Percentiles rank a stretch among this genome's conserved stretches.
These are phyloP conservation scores for Isoperla grammatica DNA, from an alignment of 2,888 invertebrate genomes.

Conservation along the genomic window DNA sequence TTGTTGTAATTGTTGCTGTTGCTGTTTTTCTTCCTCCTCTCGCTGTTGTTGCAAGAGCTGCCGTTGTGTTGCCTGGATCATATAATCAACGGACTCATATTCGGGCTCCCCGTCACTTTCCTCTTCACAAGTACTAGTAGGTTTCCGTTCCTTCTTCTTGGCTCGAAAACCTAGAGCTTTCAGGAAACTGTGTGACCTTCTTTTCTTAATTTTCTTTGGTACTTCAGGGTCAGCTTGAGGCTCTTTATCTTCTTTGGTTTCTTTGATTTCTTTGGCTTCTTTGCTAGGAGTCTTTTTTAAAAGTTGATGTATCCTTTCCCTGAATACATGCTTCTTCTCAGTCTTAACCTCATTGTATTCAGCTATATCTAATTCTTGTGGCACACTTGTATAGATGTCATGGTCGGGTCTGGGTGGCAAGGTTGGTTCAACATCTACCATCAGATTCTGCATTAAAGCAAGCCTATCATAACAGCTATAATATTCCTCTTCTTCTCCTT, in stretches of 20 bases:
- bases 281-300: not conserved
- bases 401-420: conserved; percentile 24
- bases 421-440: conserved; percentile 21
- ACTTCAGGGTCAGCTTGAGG: conserved; percentile 1
- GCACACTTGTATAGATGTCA: not conserved
- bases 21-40: too few relatives aligned
- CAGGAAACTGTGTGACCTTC: not conserved
- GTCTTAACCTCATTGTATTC: not conserved
- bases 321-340: conserved; percentile 1
- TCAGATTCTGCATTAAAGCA: not conserved
- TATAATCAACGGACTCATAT: not conserved
- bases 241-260: not conserved
- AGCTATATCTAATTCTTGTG: not conserved
- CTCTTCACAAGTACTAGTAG: not conserved
- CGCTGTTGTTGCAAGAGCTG: too few relatives aligned
- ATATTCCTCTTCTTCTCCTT: conserved; percentile 20
- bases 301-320: not conserved
- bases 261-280: not conserved
- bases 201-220: too few relatives aligned
- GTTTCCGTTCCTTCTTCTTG: conserved; percentile 6
- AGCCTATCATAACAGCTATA: conserved; percentile 17
- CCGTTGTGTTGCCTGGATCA: too few relatives aligned
- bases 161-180: not conserved
- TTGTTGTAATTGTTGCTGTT: too few relatives aligned
- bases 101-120: conserved; percentile 9